Base-by-base conservation (phyloP, 2,797 vertebrate species). In the Rhinella marina region DNA sequence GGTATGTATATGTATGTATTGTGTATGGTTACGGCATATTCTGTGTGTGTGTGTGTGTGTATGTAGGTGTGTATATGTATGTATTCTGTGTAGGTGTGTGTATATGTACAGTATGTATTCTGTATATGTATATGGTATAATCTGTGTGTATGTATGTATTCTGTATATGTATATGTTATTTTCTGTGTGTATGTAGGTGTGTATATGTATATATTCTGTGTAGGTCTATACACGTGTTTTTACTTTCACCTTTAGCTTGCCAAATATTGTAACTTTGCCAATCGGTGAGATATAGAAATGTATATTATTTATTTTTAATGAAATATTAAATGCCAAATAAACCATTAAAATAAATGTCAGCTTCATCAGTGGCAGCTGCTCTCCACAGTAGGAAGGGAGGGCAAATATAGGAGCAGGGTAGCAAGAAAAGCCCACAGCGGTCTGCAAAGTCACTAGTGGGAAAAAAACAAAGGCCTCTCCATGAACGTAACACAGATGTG, bases 401-500 rank as follows among this genome's bases (percentile, higher is more conserved):
- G 91, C 25, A 89, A 66, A 78, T 84, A 90, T 76, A 84, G 90
- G 93, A 92, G 92, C 90, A 90, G 92, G 93, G 94, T 92, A 93
- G 92, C 90, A 81, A 91, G 93, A 93, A 76, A 76, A 76, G 91
- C 95, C 96, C 95, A 94, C 94, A 94, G 93, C 87, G 89, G 88
- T 93, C 90, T 90, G 92, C 91, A 90, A 90, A 96, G 95, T 94
- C 95, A 96, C 95, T 94, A 94, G 95, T 95, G 95, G 95, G 96
- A 95, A 94, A 94, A 96, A 94, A 96, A 96, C 95, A 96, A 95
- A 95, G 94, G 95, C 94, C 95, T 94, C 95, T 95, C 94, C 95
- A 93, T 93, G 94, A 94, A 95, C 93, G 94, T 96, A 96, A 94
- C 97, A 96, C 98, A 99, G 97, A 98, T 98, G 97, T 95, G 97